Conservation (phyloP, 1,140 invertebrate genomes). For the Physella acuta region DNA sequence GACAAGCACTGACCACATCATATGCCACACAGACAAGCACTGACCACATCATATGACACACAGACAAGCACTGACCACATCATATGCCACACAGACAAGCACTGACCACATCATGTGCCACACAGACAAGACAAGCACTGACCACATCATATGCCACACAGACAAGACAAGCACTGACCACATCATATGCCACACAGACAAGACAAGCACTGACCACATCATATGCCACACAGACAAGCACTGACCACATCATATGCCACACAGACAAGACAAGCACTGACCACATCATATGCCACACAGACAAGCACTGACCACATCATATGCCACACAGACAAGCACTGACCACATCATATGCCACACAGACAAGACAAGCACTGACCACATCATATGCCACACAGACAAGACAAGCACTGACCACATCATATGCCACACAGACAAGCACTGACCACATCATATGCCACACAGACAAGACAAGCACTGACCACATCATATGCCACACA, state of each 20-base stretch:
- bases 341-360: neutral
- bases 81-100: neutral
- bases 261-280: too few species aligned
- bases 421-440: neutral
- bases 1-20: too few species aligned
- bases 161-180: constrained; percentile 64
- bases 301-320: constrained; percentile 71
- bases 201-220: too few species aligned
- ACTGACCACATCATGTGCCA: constrained; percentile 80
- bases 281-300: neutral
- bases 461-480: too few species aligned
- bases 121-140: constrained; percentile 55
- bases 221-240: neutral
- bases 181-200: constrained; percentile 82
- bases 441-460: constrained; percentile 80
- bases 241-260: constrained; percentile 80
- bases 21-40: constrained; percentile 17
- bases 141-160: constrained; percentile 82
- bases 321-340: too few species aligned
- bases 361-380: constrained; percentile 64
- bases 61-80: too few species aligned
- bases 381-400: constrained; percentile 84
- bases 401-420: too few species aligned
- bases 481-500: neutral
- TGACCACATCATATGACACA: constrained; percentile 83